Conservation (phyloP, 2,888 invertebrate species). For the Catonia carolina region DNA sequence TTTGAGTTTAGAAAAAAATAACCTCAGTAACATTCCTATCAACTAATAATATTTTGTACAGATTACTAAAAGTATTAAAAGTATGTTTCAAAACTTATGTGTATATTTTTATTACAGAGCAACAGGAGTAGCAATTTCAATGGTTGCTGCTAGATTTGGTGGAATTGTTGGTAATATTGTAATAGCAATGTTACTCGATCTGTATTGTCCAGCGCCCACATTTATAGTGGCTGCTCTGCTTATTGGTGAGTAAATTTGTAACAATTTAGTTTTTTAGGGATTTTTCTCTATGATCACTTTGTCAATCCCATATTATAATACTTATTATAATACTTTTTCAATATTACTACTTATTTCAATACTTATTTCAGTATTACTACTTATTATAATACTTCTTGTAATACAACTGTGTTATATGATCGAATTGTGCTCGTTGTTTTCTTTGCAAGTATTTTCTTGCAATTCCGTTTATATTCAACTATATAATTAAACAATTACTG, state of each 20-base stretch:
- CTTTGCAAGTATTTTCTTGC: no score
- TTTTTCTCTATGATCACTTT: not conserved
- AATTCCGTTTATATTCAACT: no score
- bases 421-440: no score
- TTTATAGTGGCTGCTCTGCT: slow-evolving; percentile 82
- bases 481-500: no score
- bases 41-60: no score
- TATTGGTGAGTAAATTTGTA: slow-evolving; percentile 46
- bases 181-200: slow-evolving; percentile 79
- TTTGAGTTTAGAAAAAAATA: no score
- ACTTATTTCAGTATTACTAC: not conserved
- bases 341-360: not conserved
- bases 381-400: no score
- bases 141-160: slow-evolving; percentile 82
- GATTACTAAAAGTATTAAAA: no score
- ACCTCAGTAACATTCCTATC: no score
- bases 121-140: slow-evolving; percentile 84
- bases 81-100: no score
- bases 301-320: not conserved
- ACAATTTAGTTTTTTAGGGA: no score
- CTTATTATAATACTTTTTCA: not conserved
- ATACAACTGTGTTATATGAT: no score
- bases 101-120: slow-evolving; percentile 51
- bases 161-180: slow-evolving; percentile 84
- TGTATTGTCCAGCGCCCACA: slow-evolving; percentile 86